phyloP scores from a whole-genome alignment of 2,797 vertebrate genomes.

The Xiphorhynchus erythropygius region DNA sequence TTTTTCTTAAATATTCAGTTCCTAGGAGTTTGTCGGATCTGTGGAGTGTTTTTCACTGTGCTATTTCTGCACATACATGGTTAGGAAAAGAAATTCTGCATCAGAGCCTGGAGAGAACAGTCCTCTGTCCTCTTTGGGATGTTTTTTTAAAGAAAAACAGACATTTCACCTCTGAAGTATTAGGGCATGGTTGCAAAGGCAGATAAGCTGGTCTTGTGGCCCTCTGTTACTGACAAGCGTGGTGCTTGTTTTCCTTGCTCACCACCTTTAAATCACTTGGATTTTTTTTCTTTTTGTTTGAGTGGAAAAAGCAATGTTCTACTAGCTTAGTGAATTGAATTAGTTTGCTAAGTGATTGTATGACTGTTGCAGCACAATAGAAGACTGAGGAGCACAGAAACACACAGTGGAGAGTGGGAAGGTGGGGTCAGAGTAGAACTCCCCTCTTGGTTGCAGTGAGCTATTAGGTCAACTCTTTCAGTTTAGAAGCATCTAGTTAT shows the following conservation, averaged over 20 bases:
- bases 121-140: not conserved
- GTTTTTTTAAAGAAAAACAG: not conserved
- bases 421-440: not conserved
- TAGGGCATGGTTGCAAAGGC: not conserved
- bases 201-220: not conserved
- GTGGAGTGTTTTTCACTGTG: not conserved
- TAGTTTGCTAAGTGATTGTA: not conserved
- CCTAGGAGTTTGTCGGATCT: not conserved
- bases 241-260: not conserved
- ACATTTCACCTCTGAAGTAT: not conserved
- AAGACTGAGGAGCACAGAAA: not conserved
- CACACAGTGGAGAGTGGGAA: not conserved
- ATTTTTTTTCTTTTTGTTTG: not conserved
- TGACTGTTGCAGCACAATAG: not conserved
- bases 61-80: not conserved
- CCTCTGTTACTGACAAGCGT: not conserved
- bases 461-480: not conserved
- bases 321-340: not conserved
- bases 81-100: not conserved
- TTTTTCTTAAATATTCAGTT: not conserved
- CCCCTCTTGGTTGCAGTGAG: not conserved
- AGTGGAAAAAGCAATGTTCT: not conserved
- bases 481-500: not conserved
- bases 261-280: not conserved
- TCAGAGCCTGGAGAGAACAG: not conserved